Evolutionary conservation across 2,797 vertebrate genomes (phyloP).

Genomic region (Melanotaenia maccullochi): DNA sequence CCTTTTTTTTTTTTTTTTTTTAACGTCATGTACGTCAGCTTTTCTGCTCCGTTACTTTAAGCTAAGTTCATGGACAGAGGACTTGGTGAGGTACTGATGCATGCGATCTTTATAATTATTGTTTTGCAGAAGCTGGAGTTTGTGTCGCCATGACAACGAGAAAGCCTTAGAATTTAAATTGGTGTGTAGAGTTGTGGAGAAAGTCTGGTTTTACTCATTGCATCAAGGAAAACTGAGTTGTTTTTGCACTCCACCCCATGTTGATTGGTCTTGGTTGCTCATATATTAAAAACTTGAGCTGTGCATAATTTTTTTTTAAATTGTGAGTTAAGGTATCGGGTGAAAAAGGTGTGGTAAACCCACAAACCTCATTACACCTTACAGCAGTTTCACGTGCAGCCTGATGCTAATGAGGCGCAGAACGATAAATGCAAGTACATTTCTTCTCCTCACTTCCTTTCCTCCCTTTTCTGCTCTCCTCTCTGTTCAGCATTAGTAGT

Average conservation of each 20-base stretch:
- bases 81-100: slow-evolving; percentile 65
- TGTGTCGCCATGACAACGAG: slow-evolving; percentile 59
- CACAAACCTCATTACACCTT: slow-evolving; percentile 7
- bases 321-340: not conserved
- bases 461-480: slow-evolving; percentile 36
- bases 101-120: slow-evolving; percentile 73
- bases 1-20: slow-evolving; percentile 45
- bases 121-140: slow-evolving; percentile 70
- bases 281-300: slow-evolving; percentile 46
- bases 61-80: slow-evolving; percentile 60
- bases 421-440: slow-evolving; percentile 27
- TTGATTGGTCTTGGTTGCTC: slow-evolving; percentile 12
- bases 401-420: slow-evolving; percentile 27
- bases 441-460: slow-evolving; percentile 37
- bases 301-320: slow-evolving; percentile 25
- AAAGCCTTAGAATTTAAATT: slow-evolving; percentile 69
- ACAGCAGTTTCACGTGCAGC: slow-evolving; percentile 9
- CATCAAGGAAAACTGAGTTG: slow-evolving; percentile 25
- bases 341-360: not conserved
- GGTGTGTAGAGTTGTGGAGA: slow-evolving; percentile 55
- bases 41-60: slow-evolving; percentile 57
- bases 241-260: slow-evolving; percentile 16
- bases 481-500: slow-evolving; percentile 46
- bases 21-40: slow-evolving; percentile 48
- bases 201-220: slow-evolving; percentile 41